Conservation (phyloP, 2,113 vertebrate genomes). For the Sinocyclocheilus rhinocerous region DNA sequence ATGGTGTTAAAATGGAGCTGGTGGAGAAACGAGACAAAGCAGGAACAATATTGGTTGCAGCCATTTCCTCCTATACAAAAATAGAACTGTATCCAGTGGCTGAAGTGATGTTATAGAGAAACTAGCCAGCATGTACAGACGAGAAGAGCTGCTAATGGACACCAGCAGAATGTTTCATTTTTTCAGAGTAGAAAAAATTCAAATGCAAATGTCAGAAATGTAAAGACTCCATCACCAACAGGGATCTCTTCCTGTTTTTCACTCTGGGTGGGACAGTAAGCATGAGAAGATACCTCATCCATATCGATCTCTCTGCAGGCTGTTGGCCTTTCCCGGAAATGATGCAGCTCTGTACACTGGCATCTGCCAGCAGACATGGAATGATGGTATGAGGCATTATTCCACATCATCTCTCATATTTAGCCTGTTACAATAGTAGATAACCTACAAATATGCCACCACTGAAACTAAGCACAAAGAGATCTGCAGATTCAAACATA, state of each 20-base stretch:
- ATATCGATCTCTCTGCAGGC: slow-evolving; percentile 35
- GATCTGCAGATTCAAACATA: too few species aligned
- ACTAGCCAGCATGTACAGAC: not conserved
- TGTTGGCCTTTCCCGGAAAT: not conserved
- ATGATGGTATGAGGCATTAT: not conserved
- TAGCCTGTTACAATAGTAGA: not conserved
- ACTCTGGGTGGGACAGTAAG: not conserved
- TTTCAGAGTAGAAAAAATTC: not conserved
- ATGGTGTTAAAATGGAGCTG: slow-evolving; percentile 1
- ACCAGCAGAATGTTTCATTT: not conserved
- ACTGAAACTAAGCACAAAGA: too few species aligned
- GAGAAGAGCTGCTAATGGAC: not conserved
- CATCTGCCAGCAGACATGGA: not conserved
- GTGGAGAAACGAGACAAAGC: slow-evolving; percentile 9
- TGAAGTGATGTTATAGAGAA: not conserved
- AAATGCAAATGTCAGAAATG: not conserved
- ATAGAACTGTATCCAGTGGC: not conserved
- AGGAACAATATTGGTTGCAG: slow-evolving; percentile 23
- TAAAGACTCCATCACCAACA: not conserved
- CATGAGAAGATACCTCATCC: slow-evolving; percentile 1
- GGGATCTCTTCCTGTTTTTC: not conserved
- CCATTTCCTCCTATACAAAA: slow-evolving; percentile 27
- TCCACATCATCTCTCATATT: not conserved
- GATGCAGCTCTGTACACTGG: not conserved
- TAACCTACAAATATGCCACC: not conserved